A percentile compares a stretch with the other conserved stretches of the same genome.
Evolutionary conservation across 1,140 invertebrate species (phyloP).

Genomic region (Brachionus calyciflorus): DNA sequence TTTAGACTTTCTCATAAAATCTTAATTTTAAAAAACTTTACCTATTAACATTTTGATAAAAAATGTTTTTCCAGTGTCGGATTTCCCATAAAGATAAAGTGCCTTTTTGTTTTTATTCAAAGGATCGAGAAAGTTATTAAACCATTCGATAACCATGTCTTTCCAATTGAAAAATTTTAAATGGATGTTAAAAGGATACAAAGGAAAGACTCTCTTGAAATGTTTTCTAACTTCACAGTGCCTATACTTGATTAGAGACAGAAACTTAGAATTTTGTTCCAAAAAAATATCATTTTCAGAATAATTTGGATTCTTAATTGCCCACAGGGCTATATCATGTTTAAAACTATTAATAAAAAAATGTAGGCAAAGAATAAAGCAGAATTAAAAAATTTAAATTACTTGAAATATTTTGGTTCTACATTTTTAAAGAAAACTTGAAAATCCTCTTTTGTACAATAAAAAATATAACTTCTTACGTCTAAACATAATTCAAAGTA

Average conservation of each 20-base stretch:
- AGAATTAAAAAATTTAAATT: neutral
- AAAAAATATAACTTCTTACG: neutral
- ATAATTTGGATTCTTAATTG: too few relatives aligned
- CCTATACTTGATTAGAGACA: too few relatives aligned
- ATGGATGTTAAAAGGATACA: neutral
- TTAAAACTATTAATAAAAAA: neutral
- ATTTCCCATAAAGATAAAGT: neutral
- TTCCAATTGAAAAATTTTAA: neutral
- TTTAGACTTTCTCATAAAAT: too few relatives aligned
- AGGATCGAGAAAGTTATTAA: neutral
- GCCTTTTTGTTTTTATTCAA: neutral
- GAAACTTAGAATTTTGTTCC: too few relatives aligned
- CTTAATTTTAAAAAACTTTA: too few relatives aligned
- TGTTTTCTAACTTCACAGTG: neutral
- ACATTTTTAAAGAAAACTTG: slow-evolving; percentile 15
- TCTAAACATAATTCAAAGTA: slow-evolving; percentile 1
- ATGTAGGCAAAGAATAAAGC: neutral
- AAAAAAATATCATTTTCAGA: too few relatives aligned
- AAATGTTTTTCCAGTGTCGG: neutral
- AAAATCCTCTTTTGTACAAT: slow-evolving; percentile 11
- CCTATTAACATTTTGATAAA: neutral
- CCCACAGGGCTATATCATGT: too few relatives aligned
- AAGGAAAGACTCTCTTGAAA: neutral
- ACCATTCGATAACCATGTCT: neutral
- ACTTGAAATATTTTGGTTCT: neutral